These are phyloP conservation scores for Bufo gargarizans DNA, from an alignment of 2,113 vertebrate species.

Conservation along the genomic window DNA sequence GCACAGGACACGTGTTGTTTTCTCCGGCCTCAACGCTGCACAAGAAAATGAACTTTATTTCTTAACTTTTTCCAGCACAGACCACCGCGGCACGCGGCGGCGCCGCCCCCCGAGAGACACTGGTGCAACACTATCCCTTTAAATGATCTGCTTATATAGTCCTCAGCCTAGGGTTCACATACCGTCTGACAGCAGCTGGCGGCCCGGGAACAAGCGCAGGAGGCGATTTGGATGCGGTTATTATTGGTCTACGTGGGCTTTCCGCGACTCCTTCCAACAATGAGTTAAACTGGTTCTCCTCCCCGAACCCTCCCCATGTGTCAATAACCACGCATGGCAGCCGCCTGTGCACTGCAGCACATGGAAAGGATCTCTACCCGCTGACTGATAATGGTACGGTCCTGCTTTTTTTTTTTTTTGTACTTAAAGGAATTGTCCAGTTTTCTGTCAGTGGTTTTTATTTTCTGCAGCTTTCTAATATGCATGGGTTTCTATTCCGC, in stretches of 20 bases:
- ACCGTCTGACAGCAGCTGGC: conserved; percentile 41
- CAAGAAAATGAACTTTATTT: conserved; percentile 19
- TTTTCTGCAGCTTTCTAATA: too few relatives aligned
- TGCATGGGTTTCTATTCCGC: too few relatives aligned
- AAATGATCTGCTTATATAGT: background rate
- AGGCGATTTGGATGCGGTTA: background rate
- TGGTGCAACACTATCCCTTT: background rate
- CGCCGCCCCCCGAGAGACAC: background rate
- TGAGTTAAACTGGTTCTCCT: conserved; percentile 19
- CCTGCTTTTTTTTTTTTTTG: too few relatives aligned
- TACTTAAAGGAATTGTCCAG: too few relatives aligned
- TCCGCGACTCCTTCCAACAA: background rate
- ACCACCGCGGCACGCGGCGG: conserved; percentile 4
- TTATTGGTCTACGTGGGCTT: conserved; percentile 21
- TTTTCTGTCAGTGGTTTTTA: too few relatives aligned
- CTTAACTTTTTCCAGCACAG: background rate
- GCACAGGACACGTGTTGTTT: background rate
- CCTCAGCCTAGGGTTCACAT: conserved; percentile 27
- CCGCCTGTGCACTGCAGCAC: background rate
- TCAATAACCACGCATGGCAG: conserved; percentile 8
- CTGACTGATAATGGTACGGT: too few relatives aligned
- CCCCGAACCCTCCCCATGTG: conserved; percentile 17
- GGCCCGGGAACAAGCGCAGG: background rate
- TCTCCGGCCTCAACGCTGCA: background rate
- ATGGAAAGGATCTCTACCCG: background rate